Evolutionary conservation across 2,888 invertebrate species (phyloP).

Genomic region (Drosophila fulvimacula): DNA sequence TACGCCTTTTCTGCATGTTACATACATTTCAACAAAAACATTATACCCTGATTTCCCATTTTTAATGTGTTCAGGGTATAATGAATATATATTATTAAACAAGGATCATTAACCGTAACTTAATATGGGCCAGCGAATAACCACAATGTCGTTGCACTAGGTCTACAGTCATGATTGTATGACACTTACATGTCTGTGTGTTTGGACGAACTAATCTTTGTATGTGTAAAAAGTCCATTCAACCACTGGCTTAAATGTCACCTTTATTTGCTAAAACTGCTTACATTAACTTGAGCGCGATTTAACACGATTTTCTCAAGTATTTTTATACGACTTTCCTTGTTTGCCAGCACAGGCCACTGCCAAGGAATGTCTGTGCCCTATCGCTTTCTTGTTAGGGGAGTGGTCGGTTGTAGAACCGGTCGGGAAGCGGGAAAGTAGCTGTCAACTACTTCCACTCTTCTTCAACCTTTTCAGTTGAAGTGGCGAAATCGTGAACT

Average conservation of each 20-base stretch:
- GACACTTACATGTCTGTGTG: background rate
- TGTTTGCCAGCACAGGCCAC: conserved; percentile 41
- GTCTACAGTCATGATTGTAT: background rate
- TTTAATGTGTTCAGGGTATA: background rate
- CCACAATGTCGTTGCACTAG: background rate
- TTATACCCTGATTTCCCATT: too few species aligned
- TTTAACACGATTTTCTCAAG: conserved; percentile 81
- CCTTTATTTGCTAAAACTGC: conserved; percentile 79
- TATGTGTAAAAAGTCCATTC: conserved; percentile 15
- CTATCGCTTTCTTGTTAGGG: conserved; percentile 9
- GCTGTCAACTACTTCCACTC: conserved; percentile 36
- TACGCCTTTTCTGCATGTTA: too few species aligned
- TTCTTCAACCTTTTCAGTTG: conserved; percentile 45
- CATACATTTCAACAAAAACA: too few species aligned
- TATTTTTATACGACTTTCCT: conserved; percentile 68
- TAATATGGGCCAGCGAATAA: background rate
- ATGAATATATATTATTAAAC: background rate
- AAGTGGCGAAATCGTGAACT: conserved; percentile 57
- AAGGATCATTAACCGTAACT: conserved; percentile 1
- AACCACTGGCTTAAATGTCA: conserved; percentile 48
- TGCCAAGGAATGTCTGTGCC: conserved; percentile 56
- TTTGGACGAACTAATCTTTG: background rate
- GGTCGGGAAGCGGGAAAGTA: background rate
- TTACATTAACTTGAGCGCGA: conserved; percentile 80
- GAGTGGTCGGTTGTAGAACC: conserved; percentile 2